Evolutionary conservation across 2,888 invertebrate species (phyloP).

Genomic region (Mycalesis mineus): DNA sequence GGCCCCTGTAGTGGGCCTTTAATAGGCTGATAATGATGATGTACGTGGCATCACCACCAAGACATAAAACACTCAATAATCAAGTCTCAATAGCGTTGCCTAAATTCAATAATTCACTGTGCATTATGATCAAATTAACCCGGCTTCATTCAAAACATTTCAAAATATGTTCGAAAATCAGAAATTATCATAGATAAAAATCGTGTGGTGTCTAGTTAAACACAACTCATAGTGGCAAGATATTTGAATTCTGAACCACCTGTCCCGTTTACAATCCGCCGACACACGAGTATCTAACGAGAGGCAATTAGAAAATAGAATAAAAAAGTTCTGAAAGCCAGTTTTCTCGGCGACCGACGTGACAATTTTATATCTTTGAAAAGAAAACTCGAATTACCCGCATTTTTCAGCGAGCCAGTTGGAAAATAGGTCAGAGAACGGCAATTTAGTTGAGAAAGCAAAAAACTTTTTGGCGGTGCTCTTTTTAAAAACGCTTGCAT

Average conservation of each 20-base stretch:
- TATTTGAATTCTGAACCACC: background rate
- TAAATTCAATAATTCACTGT: too few relatives aligned
- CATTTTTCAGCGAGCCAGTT: slow-evolving; percentile 19
- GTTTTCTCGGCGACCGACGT: slow-evolving; percentile 7
- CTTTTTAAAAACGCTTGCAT: slow-evolving; percentile 21
- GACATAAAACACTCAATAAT: too few relatives aligned
- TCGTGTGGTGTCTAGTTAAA: too few relatives aligned
- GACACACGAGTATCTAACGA: background rate
- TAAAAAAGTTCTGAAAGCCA: background rate
- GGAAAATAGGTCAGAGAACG: slow-evolving; percentile 22
- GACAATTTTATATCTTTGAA: slow-evolving; percentile 20
- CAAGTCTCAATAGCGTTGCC: too few relatives aligned
- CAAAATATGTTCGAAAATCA: too few relatives aligned
- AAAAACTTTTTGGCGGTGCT: slow-evolving; percentile 25
- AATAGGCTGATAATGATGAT: too few relatives aligned
- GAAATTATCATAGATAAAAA: too few relatives aligned
- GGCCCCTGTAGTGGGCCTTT: too few relatives aligned
- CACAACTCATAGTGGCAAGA: too few relatives aligned
- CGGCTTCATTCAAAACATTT: too few relatives aligned
- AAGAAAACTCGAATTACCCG: slow-evolving; percentile 16
- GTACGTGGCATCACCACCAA: too few relatives aligned
- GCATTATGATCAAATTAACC: too few relatives aligned
- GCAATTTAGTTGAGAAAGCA: slow-evolving; percentile 23
- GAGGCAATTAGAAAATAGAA: slow-evolving; percentile 7
- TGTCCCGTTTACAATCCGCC: background rate